Evolutionary conservation across 1,140 invertebrate genomes (phyloP), one percentile per base, ranked within the genome.

Genomic region (Drosophila trapezifrons): DNA sequence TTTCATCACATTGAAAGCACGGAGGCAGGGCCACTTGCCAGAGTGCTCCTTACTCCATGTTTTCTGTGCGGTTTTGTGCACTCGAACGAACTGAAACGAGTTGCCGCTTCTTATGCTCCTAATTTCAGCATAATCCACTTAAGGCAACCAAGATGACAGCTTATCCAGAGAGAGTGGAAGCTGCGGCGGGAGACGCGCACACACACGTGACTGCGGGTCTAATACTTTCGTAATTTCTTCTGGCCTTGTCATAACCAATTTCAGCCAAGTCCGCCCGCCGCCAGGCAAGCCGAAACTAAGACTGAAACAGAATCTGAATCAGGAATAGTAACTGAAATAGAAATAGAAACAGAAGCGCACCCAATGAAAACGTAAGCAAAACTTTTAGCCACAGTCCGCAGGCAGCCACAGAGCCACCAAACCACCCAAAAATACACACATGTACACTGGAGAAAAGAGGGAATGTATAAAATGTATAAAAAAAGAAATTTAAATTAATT

Each of bases 171-270:
- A 13, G 32, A 22, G 25, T 35, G 17, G 22, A 5, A 37, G 29
- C 15, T 32, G n/a, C n/a, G 18, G 38, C 25, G 32, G 66, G 27
- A 46, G 32, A 38, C 27, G 8, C 15, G 58, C 59, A 65, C 78
- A 76, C 78, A 76, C 78, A 76, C 62, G 70, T 78, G 78, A 76
- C 66, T 82, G 51, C 66, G n/a, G 29, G 63, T 66, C 65, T 84
- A 84, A 85, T 84, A 81, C 81, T 78, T 78, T 80, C 63, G 67
- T 85, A 85, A 85, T 78, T 79, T 82, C 58, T 79, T 86, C 76
- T 56, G 49, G 66, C 52, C 65, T 58, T 65, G 79, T 70, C 84
- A 89, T 80, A 87, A 80, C 63, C 84, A 83, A 83, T 83, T 86
- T 55, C 15, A 45, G 64, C 46, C 62, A 73, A 47, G 42, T 46